A percentile compares a stretch with the other conserved stretches of the same genome.
phyloP scores from a whole-genome alignment of 2,113 vertebrate species.

The Oreochromis niloticus region DNA sequence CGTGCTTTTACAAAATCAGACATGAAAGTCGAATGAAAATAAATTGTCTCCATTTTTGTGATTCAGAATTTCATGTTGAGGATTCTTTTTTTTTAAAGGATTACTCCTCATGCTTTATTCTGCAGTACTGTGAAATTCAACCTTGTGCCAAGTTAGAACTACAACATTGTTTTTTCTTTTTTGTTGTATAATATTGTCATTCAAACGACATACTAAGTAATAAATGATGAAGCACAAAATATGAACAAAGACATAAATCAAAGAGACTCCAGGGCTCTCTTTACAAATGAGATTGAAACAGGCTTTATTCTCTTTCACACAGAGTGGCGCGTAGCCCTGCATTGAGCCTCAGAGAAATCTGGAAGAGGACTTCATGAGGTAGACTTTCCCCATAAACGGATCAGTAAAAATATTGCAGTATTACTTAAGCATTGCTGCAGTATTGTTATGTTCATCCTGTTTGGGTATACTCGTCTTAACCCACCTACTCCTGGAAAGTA shows the following conservation, averaged over 20 bases:
- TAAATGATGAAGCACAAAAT: neutral
- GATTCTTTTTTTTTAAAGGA: neutral
- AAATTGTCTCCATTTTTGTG: neutral
- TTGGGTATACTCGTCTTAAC: neutral
- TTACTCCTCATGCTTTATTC: neutral
- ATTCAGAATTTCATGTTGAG: neutral
- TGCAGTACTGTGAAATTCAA: neutral
- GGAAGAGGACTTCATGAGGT: neutral
- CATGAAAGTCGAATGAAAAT: neutral
- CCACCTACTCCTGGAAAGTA: neutral
- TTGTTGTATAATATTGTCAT: neutral
- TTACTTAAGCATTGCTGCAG: neutral
- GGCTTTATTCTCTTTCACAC: too few species aligned
- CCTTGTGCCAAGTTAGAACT: neutral
- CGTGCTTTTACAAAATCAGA: neutral
- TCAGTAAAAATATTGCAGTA: neutral
- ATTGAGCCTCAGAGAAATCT: neutral
- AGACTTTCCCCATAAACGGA: neutral
- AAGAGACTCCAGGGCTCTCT: neutral
- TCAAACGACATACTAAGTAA: accelerated
- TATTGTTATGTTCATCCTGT: neutral
- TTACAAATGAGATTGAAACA: accelerated
- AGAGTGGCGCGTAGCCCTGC: too few species aligned
- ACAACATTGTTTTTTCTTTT: neutral
- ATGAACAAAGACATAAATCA: neutral